Conservation (phyloP, 2,113 vertebrate species). For the Saccopteryx bilineata region DNA sequence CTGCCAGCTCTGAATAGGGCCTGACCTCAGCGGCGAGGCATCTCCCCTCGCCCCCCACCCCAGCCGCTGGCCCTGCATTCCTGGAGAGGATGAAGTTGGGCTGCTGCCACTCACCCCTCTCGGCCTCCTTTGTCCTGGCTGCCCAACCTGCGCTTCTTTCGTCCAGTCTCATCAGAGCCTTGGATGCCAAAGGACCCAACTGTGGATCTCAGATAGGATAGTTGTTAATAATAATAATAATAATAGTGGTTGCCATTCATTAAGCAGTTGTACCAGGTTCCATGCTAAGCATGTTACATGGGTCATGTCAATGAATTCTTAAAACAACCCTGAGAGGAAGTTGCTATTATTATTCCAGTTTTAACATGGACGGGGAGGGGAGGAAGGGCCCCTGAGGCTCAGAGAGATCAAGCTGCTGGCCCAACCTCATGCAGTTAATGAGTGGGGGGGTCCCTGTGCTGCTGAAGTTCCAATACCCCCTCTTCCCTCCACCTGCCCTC, state of each 20-base stretch:
- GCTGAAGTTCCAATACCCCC: rapidly evolving
- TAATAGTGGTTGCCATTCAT: neutral
- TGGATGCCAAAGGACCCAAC: neutral
- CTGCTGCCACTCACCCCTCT: neutral
- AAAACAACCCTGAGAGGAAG: neutral
- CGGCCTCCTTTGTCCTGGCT: neutral
- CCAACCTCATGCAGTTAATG: neutral
- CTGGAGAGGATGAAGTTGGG: conserved; percentile 66
- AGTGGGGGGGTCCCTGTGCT: neutral
- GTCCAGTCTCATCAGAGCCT: neutral
- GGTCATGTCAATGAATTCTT: neutral
- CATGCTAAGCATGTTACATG: neutral
- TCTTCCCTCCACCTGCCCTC: neutral
- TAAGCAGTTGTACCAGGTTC: neutral
- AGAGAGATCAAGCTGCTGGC: neutral
- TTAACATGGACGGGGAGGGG: neutral
- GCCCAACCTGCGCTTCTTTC: neutral
- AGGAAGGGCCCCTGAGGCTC: neutral
- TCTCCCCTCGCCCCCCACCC: conserved; percentile 71
- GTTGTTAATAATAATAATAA: neutral
- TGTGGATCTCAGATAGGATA: neutral
- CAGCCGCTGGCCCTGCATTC: conserved; percentile 70
- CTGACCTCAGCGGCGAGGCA: conserved; percentile 84
- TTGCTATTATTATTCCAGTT: neutral
- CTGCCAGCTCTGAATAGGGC: conserved; percentile 68